These are phyloP conservation scores for Engystomops pustulosus DNA, from an alignment of 2,113 vertebrate genomes.

Conservation along the genomic window DNA sequence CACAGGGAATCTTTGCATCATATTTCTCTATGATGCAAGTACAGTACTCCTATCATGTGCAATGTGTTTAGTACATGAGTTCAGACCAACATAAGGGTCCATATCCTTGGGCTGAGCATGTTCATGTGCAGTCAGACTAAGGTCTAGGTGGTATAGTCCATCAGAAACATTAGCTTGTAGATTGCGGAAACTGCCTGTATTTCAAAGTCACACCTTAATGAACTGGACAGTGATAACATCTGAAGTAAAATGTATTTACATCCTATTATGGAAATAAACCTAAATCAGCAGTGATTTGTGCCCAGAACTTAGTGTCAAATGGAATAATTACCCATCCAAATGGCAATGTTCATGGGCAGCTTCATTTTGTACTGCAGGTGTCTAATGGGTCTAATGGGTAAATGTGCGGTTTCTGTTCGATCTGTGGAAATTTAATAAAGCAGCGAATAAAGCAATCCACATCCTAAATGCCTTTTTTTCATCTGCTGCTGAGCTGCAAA, in stretches of 20 bases:
- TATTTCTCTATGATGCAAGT: too few relatives aligned
- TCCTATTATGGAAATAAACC: not conserved
- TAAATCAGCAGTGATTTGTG: not conserved
- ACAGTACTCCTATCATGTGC: too few relatives aligned
- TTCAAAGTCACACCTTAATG: not conserved
- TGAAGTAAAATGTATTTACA: not conserved
- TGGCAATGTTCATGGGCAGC: not conserved
- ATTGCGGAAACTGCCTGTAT: too few relatives aligned
- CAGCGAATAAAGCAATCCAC: not conserved
- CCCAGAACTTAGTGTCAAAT: not conserved
- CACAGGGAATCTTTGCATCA: too few relatives aligned
- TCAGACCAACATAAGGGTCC: too few relatives aligned
- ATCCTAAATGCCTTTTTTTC: not conserved
- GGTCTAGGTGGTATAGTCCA: too few relatives aligned
- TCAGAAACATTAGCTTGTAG: too few relatives aligned
- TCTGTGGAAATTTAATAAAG: not conserved
- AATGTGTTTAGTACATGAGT: too few relatives aligned
- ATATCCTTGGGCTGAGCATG: too few relatives aligned
- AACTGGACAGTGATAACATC: not conserved
- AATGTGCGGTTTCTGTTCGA: not conserved
- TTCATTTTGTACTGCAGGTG: not conserved
- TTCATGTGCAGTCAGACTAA: too few relatives aligned
- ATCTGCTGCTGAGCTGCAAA: not conserved
- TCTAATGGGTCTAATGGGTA: conserved; percentile 12
- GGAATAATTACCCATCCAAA: not conserved